Base-by-base conservation (phyloP, 2,888 invertebrate species). In the Trissolcus japonicus region DNA sequence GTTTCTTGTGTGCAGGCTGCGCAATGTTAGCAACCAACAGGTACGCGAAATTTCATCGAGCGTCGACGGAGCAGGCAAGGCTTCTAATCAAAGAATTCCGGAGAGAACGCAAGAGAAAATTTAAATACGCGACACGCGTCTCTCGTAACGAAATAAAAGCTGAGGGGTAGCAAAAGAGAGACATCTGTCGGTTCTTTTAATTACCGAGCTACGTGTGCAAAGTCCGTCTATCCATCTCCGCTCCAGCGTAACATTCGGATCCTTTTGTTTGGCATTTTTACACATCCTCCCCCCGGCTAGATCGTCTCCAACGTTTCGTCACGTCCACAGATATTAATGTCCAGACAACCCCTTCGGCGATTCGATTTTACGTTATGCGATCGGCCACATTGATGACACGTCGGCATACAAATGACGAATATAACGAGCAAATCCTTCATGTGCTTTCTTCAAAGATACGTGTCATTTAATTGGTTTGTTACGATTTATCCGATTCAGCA, bases 181-280 rank as follows among this genome's bases (percentile, higher is more conserved):
- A 86, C 87, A 88, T 87, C 87, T 87, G 88, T 88, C 86, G 88
- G 88, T 88, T 88, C 88, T 88, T 88, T 88, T 88, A 88, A 88
- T 88, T 88, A 87, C 87, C 83, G 83, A 82, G 81, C 82, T 87
- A 87, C 88, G 88, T 87, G 88, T 84, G 82, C 81, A 68, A 67
- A 75, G 79, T 80, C 79, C 75, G 68, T 77, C 78, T 66, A 68
- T 79, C 60, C 79, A 68, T 76, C 72, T 80, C 79, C 76, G 76
- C 76, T 72, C 76, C 80, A 71, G 55, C 75, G 78, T 55, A 79
- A 76, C 79, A 78, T 77, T 76, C 76, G 80, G 79, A 80, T 82
- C 81, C 85, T 85, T 85, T 86, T 84, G 85, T 85, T 85, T 84
- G 84, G 83, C 84, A 73, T 83, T 84, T 86, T 84, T 79, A 78